Percentiles rank a stretch among this genome's conserved stretches.
phyloP scores from a whole-genome alignment of 2,888 invertebrate species.

The Geophilus truncorum region DNA sequence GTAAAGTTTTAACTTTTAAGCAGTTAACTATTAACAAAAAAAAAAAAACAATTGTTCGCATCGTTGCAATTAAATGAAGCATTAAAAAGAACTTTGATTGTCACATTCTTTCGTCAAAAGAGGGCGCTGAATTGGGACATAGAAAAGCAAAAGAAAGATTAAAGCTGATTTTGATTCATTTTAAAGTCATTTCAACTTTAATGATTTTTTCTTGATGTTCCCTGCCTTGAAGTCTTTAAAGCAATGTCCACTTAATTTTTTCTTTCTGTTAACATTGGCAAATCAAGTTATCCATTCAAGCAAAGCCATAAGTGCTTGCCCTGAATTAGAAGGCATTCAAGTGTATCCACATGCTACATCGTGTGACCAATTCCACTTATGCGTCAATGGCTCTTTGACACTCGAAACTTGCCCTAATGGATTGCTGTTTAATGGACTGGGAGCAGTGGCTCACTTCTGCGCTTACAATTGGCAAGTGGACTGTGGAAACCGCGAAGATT shows the following conservation, averaged over 20 bases:
- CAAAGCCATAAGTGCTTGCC: conserved; percentile 54
- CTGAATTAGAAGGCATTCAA: conserved; percentile 71
- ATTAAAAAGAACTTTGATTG: too few species aligned
- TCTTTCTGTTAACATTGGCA: neutral
- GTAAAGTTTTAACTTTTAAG: too few species aligned
- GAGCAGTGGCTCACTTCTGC: conserved; percentile 84
- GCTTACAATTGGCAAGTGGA: conserved; percentile 91
- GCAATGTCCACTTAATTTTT: too few species aligned
- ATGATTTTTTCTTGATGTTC: too few species aligned
- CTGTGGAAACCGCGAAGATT: conserved; percentile 58
- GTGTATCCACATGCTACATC: conserved; percentile 81
- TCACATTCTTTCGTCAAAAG: neutral
- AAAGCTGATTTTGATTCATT: too few species aligned
- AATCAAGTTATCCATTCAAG: neutral
- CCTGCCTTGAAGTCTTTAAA: too few species aligned
- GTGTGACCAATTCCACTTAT: conserved; percentile 84
- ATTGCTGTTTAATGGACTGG: conserved; percentile 82
- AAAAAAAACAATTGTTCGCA: too few species aligned
- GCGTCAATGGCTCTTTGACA: conserved; percentile 82
- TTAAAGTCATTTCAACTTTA: too few species aligned
- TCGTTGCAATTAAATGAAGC: too few species aligned
- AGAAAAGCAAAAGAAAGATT: neutral
- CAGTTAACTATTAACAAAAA: too few species aligned
- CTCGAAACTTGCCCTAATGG: conserved; percentile 89
- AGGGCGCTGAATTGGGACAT: neutral